A percentile compares a stretch with the other conserved stretches of the same genome.
These are phyloP conservation scores for Melanogrammus aeglefinus DNA, from an alignment of 2,797 vertebrate genomes.

Conservation along the genomic window DNA sequence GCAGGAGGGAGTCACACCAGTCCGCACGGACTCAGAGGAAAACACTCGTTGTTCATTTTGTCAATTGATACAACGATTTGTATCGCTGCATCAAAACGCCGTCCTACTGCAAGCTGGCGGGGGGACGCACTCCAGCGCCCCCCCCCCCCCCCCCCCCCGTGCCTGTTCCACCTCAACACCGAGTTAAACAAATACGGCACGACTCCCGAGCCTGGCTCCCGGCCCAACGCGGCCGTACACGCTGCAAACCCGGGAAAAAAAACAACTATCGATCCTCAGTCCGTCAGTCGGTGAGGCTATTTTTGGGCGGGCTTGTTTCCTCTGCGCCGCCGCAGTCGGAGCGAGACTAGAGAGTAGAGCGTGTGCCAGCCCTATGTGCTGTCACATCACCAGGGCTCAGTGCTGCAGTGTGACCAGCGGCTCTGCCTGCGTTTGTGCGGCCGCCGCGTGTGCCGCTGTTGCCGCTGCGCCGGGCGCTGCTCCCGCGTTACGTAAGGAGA, in stretches of 20 bases:
- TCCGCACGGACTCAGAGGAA: not conserved
- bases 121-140: too few species aligned
- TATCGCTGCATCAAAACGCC: not conserved
- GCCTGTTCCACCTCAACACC: not conserved
- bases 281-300: slow-evolving; percentile 54
- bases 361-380: not conserved
- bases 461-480: slow-evolving; percentile 31
- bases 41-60: not conserved
- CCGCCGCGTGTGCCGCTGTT: slow-evolving; percentile 40
- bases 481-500: slow-evolving; percentile 59
- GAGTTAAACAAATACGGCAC: not conserved
- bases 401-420: not conserved
- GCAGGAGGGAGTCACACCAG: not conserved
- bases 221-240: not conserved
- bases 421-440: slow-evolving; percentile 19
- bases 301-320: slow-evolving; percentile 49
- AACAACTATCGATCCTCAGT: not conserved
- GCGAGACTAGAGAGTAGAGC: not conserved
- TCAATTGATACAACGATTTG: not conserved
- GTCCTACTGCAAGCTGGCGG: not conserved
- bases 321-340: slow-evolving; percentile 20
- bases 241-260: not conserved
- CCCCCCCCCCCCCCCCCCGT: too few species aligned
- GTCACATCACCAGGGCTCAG: not conserved
- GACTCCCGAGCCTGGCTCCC: not conserved